Percentiles rank a stretch among this genome's conserved stretches.
These are phyloP conservation scores for Zingel zingel DNA, from an alignment of 2,113 vertebrate genomes.

Conservation along the genomic window DNA sequence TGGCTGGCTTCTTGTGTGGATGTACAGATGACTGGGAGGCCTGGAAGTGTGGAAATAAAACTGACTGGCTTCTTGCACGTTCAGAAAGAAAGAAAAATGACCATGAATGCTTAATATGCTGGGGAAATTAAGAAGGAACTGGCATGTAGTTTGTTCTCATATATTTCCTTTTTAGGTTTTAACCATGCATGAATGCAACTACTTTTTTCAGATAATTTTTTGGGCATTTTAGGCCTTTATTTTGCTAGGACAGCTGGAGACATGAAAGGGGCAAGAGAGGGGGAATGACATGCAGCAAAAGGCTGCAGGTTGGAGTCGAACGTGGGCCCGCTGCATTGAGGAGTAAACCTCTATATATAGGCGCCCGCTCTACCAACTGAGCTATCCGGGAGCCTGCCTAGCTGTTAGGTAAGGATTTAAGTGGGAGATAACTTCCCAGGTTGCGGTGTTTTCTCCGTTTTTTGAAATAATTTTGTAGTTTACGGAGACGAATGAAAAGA, in stretches of 20 bases:
- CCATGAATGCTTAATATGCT: background rate
- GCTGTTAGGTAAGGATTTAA: background rate
- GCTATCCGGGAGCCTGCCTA: no score
- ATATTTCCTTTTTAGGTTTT: background rate
- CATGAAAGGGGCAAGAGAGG: no score
- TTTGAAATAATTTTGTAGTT: background rate
- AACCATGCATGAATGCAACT: background rate
- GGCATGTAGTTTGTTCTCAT: background rate
- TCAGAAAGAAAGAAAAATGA: constrained; percentile 3
- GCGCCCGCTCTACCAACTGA: no score
- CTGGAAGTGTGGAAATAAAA: constrained; percentile 43
- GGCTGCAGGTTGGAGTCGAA: no score
- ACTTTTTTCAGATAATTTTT: no score
- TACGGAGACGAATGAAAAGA: background rate
- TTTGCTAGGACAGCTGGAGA: no score
- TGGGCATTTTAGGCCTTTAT: no score
- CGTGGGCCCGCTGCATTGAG: no score
- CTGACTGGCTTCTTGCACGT: constrained; percentile 32
- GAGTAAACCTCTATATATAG: no score
- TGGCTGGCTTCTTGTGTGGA: constrained; percentile 59
- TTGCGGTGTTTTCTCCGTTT: background rate
- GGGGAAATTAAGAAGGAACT: background rate
- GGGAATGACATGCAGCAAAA: no score
- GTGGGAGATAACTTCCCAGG: background rate
- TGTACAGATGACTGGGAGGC: constrained; percentile 49